Base-by-base conservation (phyloP, 2,888 invertebrate species). In the Perithous albicinctus region DNA sequence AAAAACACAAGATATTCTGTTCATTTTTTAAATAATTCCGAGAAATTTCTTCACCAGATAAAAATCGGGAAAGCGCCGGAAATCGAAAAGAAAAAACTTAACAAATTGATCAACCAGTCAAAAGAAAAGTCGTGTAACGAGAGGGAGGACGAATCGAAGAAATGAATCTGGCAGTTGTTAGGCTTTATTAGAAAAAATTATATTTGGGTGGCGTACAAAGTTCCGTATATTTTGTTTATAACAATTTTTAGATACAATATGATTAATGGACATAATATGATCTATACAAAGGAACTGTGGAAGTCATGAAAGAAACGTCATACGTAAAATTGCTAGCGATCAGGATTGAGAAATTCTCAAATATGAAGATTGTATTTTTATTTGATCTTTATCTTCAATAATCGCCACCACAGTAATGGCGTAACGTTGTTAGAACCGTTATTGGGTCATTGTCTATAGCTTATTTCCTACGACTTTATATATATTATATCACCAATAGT, bases 131-230 rank as follows among this genome's bases (percentile, higher is more conserved):
- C 67, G 1, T 54, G 56, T 23, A 38, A 35, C 15, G 48, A 41
- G 12, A 63, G 56, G 54, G 38, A 72, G 23, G 64, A 38, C 35
- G 48, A 72, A 63, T 48, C 73, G 48, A 59, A 74, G 41, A 64
- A 78, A 63, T 51, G 35, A 38, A 46, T 56, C 18, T 18, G 35
- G 66, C 48, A 10, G 18, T 1, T 61, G 18, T 72, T 59, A 80
- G 76, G 74, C 43, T 87, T 87, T 86, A 85, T 85, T 87, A 86
- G 76, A 84, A 87, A 87, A 88, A 88, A 86, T 87, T 86, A 85
- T 80, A 85, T 87, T 86, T 86, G 83, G 84, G 83, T 85, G 75
- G 69, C 83, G 78, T 88, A 86, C 85, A 88, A 87, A 86, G 84
- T 82, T 82, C 70, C 56, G 56, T 76, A 75, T 64, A 51, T 75